A percentile compares a stretch with the other conserved stretches of the same genome.
Conservation (phyloP, 2,113 vertebrate genomes). For the Scytalopus superciliaris region DNA sequence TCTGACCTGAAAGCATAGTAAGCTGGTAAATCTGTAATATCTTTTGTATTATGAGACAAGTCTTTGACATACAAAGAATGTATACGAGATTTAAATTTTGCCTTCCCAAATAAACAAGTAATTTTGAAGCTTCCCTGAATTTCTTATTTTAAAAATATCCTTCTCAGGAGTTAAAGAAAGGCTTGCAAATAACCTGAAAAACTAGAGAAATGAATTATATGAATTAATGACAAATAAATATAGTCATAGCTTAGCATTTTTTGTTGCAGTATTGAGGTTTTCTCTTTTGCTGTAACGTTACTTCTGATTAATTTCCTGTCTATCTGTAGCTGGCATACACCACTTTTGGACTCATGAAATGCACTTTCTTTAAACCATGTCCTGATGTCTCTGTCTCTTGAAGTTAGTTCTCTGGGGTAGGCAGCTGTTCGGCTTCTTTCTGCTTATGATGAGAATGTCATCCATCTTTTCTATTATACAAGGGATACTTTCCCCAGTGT, state of each 20-base stretch:
- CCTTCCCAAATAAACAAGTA: background rate
- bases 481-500: background rate
- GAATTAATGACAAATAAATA: background rate
- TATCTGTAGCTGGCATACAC: background rate
- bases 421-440: background rate
- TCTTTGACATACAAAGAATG: background rate
- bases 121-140: background rate
- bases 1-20: background rate
- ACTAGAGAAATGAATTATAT: background rate
- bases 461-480: background rate
- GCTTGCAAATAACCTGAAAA: background rate
- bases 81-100: background rate
- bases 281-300: background rate
- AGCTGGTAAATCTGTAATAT: background rate
- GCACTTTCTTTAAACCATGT: background rate
- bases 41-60: background rate
- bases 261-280: background rate
- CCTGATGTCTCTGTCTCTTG: background rate
- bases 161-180: background rate
- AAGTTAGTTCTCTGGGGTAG: background rate
- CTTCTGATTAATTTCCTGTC: background rate
- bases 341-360: background rate
- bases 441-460: background rate
- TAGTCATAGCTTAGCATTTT: fast-evolving
- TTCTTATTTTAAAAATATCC: background rate